Evolutionary conservation across 2,797 vertebrate species (phyloP).

Genomic region (Diplodus puntazzo): DNA sequence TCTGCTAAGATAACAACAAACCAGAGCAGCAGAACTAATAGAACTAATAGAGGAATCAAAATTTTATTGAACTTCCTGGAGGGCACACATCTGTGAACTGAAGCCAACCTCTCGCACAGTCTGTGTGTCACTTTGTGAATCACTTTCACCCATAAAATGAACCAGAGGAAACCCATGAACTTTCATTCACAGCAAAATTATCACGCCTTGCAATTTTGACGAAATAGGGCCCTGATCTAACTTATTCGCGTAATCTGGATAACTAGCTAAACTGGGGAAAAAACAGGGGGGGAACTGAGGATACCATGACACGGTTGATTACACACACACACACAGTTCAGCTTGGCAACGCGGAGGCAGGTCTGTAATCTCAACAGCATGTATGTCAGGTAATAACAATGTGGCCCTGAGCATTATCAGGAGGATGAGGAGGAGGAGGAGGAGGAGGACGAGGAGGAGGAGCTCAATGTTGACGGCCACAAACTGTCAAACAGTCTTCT

Average conservation of each 20-base stretch:
- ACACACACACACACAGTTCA: background rate
- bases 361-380: background rate
- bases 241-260: background rate
- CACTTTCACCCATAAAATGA: background rate
- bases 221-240: background rate
- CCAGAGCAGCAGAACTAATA: too few species aligned
- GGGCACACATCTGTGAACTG: background rate
- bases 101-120: background rate
- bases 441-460: constrained; percentile 43
- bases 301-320: background rate
- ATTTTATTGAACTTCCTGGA: background rate
- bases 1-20: too few species aligned
- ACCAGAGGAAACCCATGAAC: background rate
- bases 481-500: background rate
- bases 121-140: background rate
- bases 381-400: background rate
- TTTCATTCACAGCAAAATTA: background rate
- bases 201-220: too few species aligned
- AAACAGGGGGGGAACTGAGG: too few species aligned
- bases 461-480: constrained; percentile 25
- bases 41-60: background rate
- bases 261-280: constrained; percentile 21
- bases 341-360: background rate
- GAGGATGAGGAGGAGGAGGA: constrained; percentile 15
- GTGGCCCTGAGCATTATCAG: background rate